Evolutionary conservation across 1,140 invertebrate genomes (phyloP).

Genomic region (Bathynomus jamesi): DNA sequence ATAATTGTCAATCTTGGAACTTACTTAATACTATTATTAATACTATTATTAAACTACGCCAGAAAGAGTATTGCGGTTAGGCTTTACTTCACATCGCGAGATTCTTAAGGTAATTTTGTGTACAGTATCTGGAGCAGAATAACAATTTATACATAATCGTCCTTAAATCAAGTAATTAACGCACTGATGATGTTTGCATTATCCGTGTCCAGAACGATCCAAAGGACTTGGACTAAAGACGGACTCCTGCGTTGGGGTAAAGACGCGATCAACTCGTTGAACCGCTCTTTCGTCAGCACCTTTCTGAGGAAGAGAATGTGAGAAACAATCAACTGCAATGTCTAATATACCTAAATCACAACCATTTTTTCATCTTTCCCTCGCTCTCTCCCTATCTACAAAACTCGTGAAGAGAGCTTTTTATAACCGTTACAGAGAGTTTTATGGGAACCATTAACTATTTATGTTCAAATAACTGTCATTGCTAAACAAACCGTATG

Average conservation of each 20-base stretch:
- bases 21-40: background rate
- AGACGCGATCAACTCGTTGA: constrained; percentile 43
- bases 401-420: no score
- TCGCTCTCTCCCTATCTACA: no score
- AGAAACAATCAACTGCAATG: no score
- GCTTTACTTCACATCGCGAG: background rate
- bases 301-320: background rate
- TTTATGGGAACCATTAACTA: no score
- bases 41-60: background rate
- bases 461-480: no score
- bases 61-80: background rate
- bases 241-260: constrained; percentile 42
- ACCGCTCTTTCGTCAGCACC: constrained; percentile 41
- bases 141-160: background rate
- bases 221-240: constrained; percentile 43
- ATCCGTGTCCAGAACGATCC: constrained; percentile 46
- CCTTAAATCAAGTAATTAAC: background rate
- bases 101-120: background rate
- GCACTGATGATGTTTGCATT: constrained; percentile 42
- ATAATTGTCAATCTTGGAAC: background rate
- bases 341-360: no score
- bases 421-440: no score
- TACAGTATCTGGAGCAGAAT: background rate
- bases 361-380: no score
- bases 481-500: no score